Conservation (phyloP, 1,140 invertebrate genomes). For the Drosophila carrolli region DNA sequence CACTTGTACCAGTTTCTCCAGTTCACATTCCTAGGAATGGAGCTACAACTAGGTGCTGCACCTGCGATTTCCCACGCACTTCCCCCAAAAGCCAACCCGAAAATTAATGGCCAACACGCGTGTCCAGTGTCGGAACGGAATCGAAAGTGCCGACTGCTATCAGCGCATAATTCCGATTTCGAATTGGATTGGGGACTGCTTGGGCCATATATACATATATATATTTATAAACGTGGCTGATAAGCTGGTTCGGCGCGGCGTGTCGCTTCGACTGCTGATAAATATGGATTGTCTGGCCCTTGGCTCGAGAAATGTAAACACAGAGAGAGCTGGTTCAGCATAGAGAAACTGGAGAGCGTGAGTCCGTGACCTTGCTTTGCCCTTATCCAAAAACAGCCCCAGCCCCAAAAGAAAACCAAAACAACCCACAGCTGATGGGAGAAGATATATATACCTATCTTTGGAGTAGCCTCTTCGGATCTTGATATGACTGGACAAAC, state of each 20-base stretch:
- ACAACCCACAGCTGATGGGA: slow-evolving; percentile 21
- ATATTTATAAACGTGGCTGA: not conserved
- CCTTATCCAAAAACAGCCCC: slow-evolving; percentile 16
- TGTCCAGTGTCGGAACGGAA: slow-evolving; percentile 16
- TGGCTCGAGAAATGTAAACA: slow-evolving; percentile 28
- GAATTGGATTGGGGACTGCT: slow-evolving; percentile 10
- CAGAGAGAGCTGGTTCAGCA: slow-evolving; percentile 4
- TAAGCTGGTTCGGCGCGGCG: slow-evolving; percentile 1
- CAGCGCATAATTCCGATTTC: slow-evolving; percentile 13
- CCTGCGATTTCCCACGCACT: not conserved
- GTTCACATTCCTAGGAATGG: not conserved
- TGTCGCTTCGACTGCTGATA: slow-evolving; percentile 26
- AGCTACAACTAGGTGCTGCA: not conserved
- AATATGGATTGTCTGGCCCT: slow-evolving; percentile 22
- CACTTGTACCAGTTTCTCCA: not conserved
- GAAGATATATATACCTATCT: not conserved
- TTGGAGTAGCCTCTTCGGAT: not conserved
- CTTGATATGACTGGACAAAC: not conserved
- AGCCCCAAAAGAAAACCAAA: slow-evolving; percentile 1
- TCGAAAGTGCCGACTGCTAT: slow-evolving; percentile 12
- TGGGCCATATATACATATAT: slow-evolving; percentile 2
- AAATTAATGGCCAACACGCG: slow-evolving; percentile 7
- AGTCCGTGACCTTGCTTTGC: slow-evolving; percentile 50
- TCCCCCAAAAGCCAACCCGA: not conserved
- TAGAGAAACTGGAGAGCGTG: not conserved